Base-by-base conservation (phyloP, 1,140 invertebrate genomes). In the Drosophila nikananu region DNA sequence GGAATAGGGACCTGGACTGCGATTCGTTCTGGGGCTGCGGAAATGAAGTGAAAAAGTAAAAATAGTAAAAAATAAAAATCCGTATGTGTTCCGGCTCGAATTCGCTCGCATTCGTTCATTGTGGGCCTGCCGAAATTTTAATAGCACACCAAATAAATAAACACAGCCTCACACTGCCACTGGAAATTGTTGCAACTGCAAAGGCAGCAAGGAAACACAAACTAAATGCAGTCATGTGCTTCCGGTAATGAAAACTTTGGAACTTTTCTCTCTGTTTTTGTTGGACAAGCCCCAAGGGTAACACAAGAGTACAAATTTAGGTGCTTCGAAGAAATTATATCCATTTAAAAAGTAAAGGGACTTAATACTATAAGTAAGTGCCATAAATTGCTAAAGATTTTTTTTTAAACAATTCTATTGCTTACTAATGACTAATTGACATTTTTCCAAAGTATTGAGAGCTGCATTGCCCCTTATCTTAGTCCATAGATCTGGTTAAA, bases 91-190 rank as follows among this genome's bases (percentile, higher is more conserved):
- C 62, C 44, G 17, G 32, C 57, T 23, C 41, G 23, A 35, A 35
- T 51, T 25, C 44, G 55, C 54, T 54, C 41, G 54, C 68, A 51
- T 46, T 55, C 81, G 59, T 79, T 67, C 81, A 89, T 87, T 87
- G 84, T 89, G 78, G 84, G 72, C 68, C 78, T 84, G 77, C 84
- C 84, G 76, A 87, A 89, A 75, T 83, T 87, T 81, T 89, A 68
- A 61, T 58, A 71, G 83, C 83, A 84, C 84, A 79, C 81, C 68
- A 89, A 87, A 87, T 87, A 87, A 87, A 89, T 83, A 87, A 87
- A 70, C 71, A 87, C 48, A 74, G 60, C 57, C 51, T 80, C 49
- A 49, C 37, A 59, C 42, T 41, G 66, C 62, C 52, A 41, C 21
- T 21, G 23, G 64, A 49, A 78, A 49, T 54, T 49, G 62, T 63